Base-by-base conservation (phyloP, 2,797 vertebrate genomes). In the Tolypeutes matacus region DNA sequence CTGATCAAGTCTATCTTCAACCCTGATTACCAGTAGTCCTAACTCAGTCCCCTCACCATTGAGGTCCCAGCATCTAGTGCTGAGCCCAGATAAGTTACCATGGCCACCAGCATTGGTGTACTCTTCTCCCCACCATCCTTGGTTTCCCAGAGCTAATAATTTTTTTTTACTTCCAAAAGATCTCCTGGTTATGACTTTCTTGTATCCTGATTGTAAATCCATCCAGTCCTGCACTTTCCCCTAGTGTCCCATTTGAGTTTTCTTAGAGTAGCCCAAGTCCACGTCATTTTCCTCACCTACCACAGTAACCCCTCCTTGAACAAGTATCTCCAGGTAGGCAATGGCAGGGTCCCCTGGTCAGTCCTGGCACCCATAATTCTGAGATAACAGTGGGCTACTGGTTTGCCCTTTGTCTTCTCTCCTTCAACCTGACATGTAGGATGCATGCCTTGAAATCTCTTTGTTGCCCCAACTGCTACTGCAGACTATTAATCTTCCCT, bases 91-190 rank as follows among this genome's bases (percentile, higher is more conserved):
- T 8, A 46, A 51, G 7, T 76, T 39, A 73, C 20, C 65, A 39
- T 5, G 62, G 17, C 51, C 21, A 3, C 34, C 42, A 36, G 15
- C 25, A 64, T 14, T 39, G 15, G 36, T 13, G 7, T 62, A 1
- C 20, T 56, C 39, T 6, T 12, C 3, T 1, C 5, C 29, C 13
- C 2, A 7, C 39, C 2, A 12, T 1, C 25, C 1, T 0, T 2
- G 1, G 3, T 17, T 46, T 82, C 31, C 31, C 36, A 64, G 42
- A 93, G 64, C 62, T 13, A 3, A 34, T 77, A 77, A 64, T 56
- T 7, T 86, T 69, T 69, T 34, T 84, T 69, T 77, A 69, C 58
- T 93, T 89, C 34, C 39, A 27, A 56, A 70, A 73, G 10, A 36
- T 34, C 34, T 39, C 18, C 11, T 1, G 21, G 31, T 1, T 23